Percentiles rank a stretch among this genome's conserved stretches.
Conservation (phyloP, 2,797 vertebrate genomes). For the Ispidina picta region DNA sequence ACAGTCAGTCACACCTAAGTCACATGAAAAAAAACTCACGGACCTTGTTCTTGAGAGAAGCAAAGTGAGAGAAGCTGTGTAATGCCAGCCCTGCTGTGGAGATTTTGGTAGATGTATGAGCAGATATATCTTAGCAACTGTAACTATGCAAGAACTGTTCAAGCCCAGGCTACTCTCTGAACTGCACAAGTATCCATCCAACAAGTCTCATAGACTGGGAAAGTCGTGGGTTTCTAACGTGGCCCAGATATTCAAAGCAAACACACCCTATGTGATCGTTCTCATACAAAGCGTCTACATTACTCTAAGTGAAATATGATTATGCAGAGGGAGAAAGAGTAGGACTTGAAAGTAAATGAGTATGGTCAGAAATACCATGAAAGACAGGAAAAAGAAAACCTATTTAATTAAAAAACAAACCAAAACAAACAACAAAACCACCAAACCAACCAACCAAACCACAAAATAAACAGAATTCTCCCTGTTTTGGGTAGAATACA, state of each 20-base stretch:
- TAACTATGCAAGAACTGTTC: not conserved
- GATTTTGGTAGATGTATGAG: not conserved
- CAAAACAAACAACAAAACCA: not conserved
- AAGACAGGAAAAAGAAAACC: not conserved
- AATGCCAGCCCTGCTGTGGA: not conserved
- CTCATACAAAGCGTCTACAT: not conserved
- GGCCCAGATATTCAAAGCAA: not conserved
- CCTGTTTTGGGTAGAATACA: not conserved
- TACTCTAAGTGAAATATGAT: not conserved
- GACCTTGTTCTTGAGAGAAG: not conserved
- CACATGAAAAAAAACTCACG: not conserved
- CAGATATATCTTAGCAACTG: not conserved
- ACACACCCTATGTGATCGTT: not conserved
- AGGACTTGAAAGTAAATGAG: not conserved
- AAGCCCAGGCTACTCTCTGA: not conserved
- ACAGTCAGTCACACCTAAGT: not conserved
- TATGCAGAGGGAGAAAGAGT: rapidly evolving
- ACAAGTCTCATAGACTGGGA: not conserved
- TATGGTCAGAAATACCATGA: not conserved
- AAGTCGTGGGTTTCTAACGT: not conserved
- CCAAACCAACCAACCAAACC: too few species aligned
- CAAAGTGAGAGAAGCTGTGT: not conserved
- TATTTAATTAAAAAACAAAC: not conserved
- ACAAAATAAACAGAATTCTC: not conserved
- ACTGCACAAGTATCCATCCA: not conserved